phyloP scores from a whole-genome alignment of 2,113 vertebrate genomes.

The Tragelaphus scriptus region DNA sequence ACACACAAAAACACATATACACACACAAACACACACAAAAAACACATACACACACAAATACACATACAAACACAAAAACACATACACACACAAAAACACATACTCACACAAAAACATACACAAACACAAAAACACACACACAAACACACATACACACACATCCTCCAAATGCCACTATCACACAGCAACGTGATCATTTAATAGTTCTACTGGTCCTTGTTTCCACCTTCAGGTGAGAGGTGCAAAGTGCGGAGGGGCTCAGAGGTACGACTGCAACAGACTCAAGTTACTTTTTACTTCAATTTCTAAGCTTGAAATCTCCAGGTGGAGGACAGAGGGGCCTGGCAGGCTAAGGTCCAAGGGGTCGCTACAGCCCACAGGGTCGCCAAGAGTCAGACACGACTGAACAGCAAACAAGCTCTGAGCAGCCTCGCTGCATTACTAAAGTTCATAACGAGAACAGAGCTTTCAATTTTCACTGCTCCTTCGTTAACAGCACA shows the following conservation, averaged over 20 bases:
- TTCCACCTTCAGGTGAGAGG: fast-evolving
- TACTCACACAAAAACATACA: fast-evolving
- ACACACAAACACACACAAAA: background rate
- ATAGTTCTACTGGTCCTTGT: background rate
- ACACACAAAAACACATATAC: fast-evolving
- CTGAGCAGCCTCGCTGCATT: background rate
- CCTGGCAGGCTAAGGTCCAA: background rate
- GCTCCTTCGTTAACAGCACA: background rate
- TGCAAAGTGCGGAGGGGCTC: fast-evolving
- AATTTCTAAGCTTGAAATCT: background rate
- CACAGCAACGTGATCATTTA: fast-evolving
- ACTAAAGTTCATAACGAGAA: background rate
- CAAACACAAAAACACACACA: background rate
- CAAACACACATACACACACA: background rate
- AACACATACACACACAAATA: fast-evolving
- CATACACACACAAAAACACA: fast-evolving
- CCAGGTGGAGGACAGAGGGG: background rate
- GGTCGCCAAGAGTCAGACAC: background rate
- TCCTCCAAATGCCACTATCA: background rate
- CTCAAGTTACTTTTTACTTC: background rate
- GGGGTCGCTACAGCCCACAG: background rate
- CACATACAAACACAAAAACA: fast-evolving
- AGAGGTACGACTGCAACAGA: background rate
- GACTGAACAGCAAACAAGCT: background rate
- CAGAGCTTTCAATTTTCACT: background rate